Conservation (phyloP, 2,888 invertebrate species). For the Nasonia oneida region DNA sequence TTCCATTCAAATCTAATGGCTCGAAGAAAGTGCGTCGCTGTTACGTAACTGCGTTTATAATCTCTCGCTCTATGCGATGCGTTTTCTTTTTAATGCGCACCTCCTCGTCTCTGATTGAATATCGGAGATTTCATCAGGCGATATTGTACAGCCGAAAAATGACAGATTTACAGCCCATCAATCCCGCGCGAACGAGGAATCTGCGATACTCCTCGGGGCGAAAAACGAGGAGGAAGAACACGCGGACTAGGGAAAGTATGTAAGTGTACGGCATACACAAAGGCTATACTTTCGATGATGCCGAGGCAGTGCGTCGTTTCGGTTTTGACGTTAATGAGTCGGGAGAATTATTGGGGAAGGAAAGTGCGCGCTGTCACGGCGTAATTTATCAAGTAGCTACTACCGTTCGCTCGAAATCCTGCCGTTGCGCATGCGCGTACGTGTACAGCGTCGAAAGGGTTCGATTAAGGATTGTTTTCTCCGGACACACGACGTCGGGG, state of each 20-base stretch:
- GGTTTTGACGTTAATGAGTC: slow-evolving; percentile 9
- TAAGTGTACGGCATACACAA: not conserved
- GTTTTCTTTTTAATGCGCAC: too few species aligned
- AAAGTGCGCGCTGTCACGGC: not conserved
- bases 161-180: too few species aligned
- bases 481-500: too few species aligned
- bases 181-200: too few species aligned
- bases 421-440: not conserved
- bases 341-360: not conserved
- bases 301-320: not conserved
- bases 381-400: not conserved
- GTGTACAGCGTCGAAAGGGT: too few species aligned
- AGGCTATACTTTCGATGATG: not conserved
- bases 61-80: too few species aligned
- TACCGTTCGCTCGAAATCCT: not conserved
- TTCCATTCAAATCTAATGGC: not conserved
- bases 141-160: too few species aligned
- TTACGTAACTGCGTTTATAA: too few species aligned
- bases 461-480: too few species aligned
- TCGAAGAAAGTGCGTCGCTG: not conserved
- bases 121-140: too few species aligned
- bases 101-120: too few species aligned
- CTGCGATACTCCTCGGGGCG: not conserved
- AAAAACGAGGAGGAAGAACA: not conserved
- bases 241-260: not conserved